Evolutionary conservation across 2,113 vertebrate species (phyloP), one percentile per base, ranked within the genome.

Genomic region (Alosa alosa): DNA sequence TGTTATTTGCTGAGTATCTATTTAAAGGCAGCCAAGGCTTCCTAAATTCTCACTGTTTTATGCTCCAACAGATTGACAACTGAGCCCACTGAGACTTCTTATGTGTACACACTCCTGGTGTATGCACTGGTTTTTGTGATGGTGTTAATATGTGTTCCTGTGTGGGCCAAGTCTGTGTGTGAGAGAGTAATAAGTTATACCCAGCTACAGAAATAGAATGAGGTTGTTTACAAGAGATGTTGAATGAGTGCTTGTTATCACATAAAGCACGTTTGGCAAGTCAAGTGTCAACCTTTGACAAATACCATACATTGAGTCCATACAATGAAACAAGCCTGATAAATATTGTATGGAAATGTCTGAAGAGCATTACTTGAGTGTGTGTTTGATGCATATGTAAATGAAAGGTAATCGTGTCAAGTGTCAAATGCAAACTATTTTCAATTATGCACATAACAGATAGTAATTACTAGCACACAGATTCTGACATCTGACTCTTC

Each of bases 181-280:
- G 85, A 78, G 72, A 39, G 72, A 41, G 72, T 13, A 78, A 17
- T 3, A 31, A 13, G 64, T 11, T 15, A 36, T 72, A 15, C 52
- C 1, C 46, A 3, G 64, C 10, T 20, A 75, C 81, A 15, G 39
- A 57, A 90, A 89, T 86, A 89, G 84, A 22, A 49, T 41, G 36
- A 31, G 11, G 11, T 36, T 72, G 83, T 60, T 82, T 55, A 75
- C 31, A 31, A 9, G 57, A 81, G 81, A 52, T 81, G 52, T 52
- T 85, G 84, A 36, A 72, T 2, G 64, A 13, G 25, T 10, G 31
- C 9, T 25, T 15, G 25, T 72, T 72, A 31, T 13, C 64, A 72
- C 64, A 13, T 15, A 72, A 13, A 72, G 10, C 25, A 72, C 22
- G 31, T 72, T 10, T 31, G 64, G 9, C 64, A 72, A 72, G 8